Conservation (phyloP, 2,113 vertebrate genomes). For the Dromaius novaehollandiae region DNA sequence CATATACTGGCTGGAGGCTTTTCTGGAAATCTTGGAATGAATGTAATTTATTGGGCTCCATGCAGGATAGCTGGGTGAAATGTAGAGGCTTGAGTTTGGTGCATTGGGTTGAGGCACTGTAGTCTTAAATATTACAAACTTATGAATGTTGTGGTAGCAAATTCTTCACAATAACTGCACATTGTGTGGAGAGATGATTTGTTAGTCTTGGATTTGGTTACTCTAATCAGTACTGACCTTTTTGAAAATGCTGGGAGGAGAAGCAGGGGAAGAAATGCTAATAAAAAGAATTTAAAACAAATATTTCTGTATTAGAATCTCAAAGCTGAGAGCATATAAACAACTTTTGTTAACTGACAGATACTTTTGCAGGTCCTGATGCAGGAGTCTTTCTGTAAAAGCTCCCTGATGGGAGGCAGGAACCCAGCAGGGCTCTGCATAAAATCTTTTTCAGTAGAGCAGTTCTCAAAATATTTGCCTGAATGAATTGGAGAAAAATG, state of each 20-base stretch:
- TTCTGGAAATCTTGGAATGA: background rate
- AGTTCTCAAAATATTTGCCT: background rate
- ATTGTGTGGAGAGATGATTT: background rate
- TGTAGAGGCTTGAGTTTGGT: background rate
- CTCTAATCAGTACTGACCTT: background rate
- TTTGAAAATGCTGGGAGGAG: background rate
- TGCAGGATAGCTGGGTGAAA: background rate
- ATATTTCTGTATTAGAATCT: background rate
- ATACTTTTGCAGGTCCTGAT: background rate
- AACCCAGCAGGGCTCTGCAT: background rate
- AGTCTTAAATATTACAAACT: background rate
- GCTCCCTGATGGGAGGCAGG: background rate
- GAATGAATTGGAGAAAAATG: background rate
- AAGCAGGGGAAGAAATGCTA: background rate
- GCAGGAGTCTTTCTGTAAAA: background rate
- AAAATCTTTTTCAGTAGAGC: background rate
- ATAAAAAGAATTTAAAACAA: background rate
- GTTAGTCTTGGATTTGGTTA: background rate
- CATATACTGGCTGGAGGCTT: background rate
- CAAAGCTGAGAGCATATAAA: background rate
- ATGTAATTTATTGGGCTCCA: background rate
- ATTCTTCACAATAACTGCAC: background rate
- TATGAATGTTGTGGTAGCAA: background rate
- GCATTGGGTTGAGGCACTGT: background rate
- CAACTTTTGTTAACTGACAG: background rate